phyloP scores from a whole-genome alignment of 2,113 vertebrate species.

The Bos indicus region DNA sequence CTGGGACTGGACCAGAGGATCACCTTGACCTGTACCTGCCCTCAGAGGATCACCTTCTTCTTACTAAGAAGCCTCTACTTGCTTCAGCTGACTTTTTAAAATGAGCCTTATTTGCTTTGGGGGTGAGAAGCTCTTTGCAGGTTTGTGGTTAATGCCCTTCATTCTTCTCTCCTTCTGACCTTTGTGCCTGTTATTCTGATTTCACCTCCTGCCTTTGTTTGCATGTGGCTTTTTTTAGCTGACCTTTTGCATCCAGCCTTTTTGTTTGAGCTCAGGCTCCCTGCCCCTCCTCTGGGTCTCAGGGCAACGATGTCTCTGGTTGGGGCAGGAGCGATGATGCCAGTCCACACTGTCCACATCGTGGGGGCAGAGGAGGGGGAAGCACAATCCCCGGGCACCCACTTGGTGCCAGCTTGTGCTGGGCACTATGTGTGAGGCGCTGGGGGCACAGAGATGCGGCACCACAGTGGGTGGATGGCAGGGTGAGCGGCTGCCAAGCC shows the following conservation, averaged over 20 bases:
- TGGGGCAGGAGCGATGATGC: neutral
- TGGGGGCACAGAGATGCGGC: neutral
- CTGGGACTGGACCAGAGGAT: accelerated
- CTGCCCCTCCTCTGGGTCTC: neutral
- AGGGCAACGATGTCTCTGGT: neutral
- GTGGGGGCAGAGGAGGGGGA: neutral
- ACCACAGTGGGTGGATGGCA: neutral
- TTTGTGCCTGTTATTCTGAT: slow-evolving; percentile 27
- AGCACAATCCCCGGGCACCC: accelerated
- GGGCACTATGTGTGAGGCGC: neutral
- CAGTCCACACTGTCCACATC: accelerated
- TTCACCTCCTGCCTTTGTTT: slow-evolving; percentile 8
- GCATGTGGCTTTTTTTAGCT: neutral
- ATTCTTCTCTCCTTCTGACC: neutral
- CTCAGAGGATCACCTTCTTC: neutral
- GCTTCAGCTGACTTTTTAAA: neutral
- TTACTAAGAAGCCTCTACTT: neutral
- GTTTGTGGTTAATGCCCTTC: neutral
- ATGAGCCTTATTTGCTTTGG: neutral
- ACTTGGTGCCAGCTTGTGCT: neutral
- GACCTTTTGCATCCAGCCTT: neutral
- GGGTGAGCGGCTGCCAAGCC: neutral
- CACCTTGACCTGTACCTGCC: neutral
- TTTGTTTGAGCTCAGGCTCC: neutral
- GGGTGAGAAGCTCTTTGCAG: neutral